These are phyloP conservation scores for Drosophila suboccidentalis DNA, from an alignment of 2,888 invertebrate species.

Conservation along the genomic window DNA sequence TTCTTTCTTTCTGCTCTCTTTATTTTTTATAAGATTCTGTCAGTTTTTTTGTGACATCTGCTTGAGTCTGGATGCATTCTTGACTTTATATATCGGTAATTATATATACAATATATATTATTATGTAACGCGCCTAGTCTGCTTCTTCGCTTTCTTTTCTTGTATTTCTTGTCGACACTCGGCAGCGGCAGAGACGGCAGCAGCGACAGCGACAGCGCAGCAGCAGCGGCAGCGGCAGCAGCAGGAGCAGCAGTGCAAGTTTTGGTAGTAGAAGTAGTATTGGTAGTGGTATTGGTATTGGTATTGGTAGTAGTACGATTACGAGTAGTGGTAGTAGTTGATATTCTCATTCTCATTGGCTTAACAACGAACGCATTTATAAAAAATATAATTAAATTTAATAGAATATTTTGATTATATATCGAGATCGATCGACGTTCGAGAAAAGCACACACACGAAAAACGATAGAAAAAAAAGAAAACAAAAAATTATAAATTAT, in stretches of 20 bases:
- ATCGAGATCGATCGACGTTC: conserved; percentile 52
- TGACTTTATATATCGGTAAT: conserved; percentile 36
- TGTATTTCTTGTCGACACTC: conserved; percentile 22
- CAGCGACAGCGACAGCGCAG: conserved; percentile 43
- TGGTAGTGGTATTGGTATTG: conserved; percentile 82
- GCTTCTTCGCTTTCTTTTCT: conserved; percentile 16
- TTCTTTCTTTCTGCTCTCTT: conserved; percentile 8
- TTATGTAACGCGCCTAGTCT: conserved; percentile 45
- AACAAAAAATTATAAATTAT: conserved; percentile 57
- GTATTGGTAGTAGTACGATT: conserved; percentile 78
- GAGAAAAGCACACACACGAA: conserved; percentile 51
- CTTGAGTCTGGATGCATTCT: conserved; percentile 20
- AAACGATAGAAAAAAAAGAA: conserved; percentile 58
- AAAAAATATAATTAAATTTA: conserved; percentile 81
- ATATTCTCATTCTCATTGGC: conserved; percentile 85
- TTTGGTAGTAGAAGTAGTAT: conserved; percentile 72
- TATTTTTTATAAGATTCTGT: no score
- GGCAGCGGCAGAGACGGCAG: conserved; percentile 35
- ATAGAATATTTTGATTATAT: conserved; percentile 66
- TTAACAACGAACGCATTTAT: conserved; percentile 80
- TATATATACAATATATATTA: conserved; percentile 13
- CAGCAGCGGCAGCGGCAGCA: conserved; percentile 46
- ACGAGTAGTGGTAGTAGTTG: conserved; percentile 85
- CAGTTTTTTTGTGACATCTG: conserved; percentile 45
- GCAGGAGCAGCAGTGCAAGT: conserved; percentile 84